Conservation (phyloP, 2,797 vertebrate genomes). For the Poliocrania exsul region DNA sequence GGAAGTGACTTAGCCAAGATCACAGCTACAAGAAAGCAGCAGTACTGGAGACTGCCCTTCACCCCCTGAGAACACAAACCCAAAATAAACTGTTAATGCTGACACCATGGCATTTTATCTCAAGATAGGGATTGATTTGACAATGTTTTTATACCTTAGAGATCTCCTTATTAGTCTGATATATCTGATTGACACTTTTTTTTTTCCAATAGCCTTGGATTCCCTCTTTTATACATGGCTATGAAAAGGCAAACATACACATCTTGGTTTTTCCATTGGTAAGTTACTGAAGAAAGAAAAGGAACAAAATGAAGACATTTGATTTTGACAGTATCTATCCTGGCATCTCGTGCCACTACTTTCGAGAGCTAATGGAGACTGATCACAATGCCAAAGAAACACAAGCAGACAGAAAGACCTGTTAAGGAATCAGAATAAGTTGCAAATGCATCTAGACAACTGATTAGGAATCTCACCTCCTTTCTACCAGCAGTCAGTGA, state of each 20-base stretch:
- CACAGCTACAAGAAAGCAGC: background rate
- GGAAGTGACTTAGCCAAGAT: background rate
- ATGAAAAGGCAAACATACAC: background rate
- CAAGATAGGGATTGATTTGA: background rate
- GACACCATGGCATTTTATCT: background rate
- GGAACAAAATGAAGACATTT: background rate
- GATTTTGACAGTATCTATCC: slow-evolving; percentile 64
- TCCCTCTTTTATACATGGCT: background rate
- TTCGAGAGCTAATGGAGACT: slow-evolving; percentile 37
- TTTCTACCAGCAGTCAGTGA: background rate
- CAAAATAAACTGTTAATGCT: background rate
- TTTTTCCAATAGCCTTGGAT: background rate
- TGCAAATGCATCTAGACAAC: slow-evolving; percentile 58
- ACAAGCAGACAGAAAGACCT: slow-evolving; percentile 11
- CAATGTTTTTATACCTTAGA: background rate
- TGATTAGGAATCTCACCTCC: slow-evolving; percentile 27
- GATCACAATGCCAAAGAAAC: slow-evolving; percentile 55
- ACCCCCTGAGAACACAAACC: background rate
- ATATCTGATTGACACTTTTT: background rate
- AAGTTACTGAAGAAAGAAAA: background rate
- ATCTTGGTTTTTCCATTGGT: background rate
- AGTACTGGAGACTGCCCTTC: background rate
- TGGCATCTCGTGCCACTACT: slow-evolving; percentile 48
- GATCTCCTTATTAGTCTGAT: background rate
- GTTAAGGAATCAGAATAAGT: slow-evolving; percentile 53